Percentiles rank a stretch among this genome's conserved stretches.
Evolutionary conservation across 2,888 invertebrate species (phyloP).

Genomic region (Monoplex corrugatus): DNA sequence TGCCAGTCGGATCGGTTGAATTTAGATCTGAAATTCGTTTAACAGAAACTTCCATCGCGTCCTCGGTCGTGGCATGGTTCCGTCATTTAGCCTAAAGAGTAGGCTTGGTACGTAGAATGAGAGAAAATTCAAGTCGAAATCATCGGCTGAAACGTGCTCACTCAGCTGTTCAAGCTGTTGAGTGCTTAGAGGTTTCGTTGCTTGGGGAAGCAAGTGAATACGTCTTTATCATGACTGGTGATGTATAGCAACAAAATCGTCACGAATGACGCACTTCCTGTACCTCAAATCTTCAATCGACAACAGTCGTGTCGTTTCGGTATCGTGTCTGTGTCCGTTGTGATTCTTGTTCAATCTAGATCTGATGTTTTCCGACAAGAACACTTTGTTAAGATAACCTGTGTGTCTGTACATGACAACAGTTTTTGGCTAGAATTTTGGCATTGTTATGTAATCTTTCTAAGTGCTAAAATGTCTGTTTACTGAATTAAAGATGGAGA

Average conservation of each 20-base stretch:
- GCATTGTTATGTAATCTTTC: too few relatives aligned
- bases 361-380: too few relatives aligned
- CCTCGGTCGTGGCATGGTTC: constrained; percentile 51
- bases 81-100: constrained; percentile 42
- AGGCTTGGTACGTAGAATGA: not conserved
- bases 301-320: not conserved
- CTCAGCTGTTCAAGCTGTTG: constrained; percentile 32
- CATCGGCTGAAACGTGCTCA: not conserved
- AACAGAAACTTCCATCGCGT: constrained; percentile 47
- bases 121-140: not conserved
- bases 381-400: too few relatives aligned
- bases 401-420: too few relatives aligned
- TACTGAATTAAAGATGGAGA: too few relatives aligned
- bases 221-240: not conserved
- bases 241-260: not conserved
- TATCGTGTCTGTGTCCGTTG: too few relatives aligned
- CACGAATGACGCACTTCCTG: not conserved
- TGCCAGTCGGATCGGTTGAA: constrained; percentile 31
- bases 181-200: constrained; percentile 21
- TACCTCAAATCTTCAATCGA: not conserved
- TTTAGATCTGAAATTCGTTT: constrained; percentile 39
- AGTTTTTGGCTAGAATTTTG: too few relatives aligned
- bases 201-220: constrained; percentile 25
- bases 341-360: too few relatives aligned
- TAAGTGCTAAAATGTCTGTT: too few relatives aligned